These are phyloP conservation scores for Spodoptera littoralis DNA, from an alignment of 2,888 invertebrate genomes.

Conservation along the genomic window DNA sequence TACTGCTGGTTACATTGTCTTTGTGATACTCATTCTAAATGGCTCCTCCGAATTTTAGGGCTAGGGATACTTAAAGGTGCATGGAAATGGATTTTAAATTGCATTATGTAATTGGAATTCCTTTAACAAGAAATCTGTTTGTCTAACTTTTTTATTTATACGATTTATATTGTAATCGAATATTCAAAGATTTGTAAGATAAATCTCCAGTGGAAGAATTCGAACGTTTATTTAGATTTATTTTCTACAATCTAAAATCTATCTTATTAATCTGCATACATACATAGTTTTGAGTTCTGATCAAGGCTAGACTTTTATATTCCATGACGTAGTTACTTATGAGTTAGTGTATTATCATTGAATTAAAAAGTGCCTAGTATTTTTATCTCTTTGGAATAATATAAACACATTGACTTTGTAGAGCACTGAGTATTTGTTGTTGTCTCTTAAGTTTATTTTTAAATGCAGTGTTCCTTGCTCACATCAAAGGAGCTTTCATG, in stretches of 20 bases:
- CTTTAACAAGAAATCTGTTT: background rate
- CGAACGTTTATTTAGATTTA: background rate
- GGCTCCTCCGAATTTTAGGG: background rate
- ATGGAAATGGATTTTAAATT: too few species aligned
- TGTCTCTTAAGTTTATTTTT: constrained; percentile 35
- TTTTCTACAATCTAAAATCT: constrained; percentile 1
- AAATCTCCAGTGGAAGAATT: constrained; percentile 3
- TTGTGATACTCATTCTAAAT: constrained; percentile 15
- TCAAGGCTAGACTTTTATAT: too few species aligned
- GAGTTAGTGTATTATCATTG: too few species aligned
- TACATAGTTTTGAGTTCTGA: too few species aligned
- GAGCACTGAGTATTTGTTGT: constrained; percentile 2
- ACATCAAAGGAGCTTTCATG: constrained; percentile 48
- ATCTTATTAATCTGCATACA: too few species aligned
- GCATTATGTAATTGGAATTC: background rate
- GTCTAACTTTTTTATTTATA: constrained; percentile 55
- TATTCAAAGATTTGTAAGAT: constrained; percentile 10
- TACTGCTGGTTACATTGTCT: constrained; percentile 26
- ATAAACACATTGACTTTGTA: too few species aligned
- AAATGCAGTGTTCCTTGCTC: constrained; percentile 41
- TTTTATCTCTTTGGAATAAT: too few species aligned
- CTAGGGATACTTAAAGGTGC: background rate
- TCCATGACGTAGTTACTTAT: too few species aligned
- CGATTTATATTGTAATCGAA: constrained; percentile 33
- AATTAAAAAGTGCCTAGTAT: too few species aligned